Conservation (phyloP, 2,888 invertebrate species). For the Chloromyia formosa region DNA sequence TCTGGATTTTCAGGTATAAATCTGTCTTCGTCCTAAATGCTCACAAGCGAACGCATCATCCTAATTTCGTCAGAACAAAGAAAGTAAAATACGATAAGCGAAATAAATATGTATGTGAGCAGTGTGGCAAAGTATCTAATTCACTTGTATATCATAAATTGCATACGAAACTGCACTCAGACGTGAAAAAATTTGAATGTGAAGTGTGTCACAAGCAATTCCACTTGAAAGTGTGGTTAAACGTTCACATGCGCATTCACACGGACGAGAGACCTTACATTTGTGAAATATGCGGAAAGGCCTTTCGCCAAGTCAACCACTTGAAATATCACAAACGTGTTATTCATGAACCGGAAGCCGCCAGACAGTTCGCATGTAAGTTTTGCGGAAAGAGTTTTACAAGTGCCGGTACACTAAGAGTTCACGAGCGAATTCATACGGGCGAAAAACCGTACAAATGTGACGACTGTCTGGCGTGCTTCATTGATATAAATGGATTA, state of each 20-base stretch:
- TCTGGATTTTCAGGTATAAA: no score
- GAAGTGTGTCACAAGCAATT: not conserved
- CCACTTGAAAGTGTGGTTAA: constrained; percentile 1
- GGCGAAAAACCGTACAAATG: constrained; percentile 50
- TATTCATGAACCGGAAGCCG: not conserved
- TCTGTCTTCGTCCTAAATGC: no score
- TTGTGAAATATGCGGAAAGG: constrained; percentile 17
- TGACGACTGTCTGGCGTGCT: constrained; percentile 15
- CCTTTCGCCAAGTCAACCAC: constrained; percentile 6
- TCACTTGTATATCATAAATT: no score
- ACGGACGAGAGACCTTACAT: constrained; percentile 11
- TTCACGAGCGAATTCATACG: constrained; percentile 48
- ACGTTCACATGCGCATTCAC: not conserved
- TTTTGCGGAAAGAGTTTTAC: constrained; percentile 48
- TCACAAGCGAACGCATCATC: no score
- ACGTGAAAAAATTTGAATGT: constrained; percentile 4
- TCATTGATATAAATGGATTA: not conserved
- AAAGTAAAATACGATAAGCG: no score
- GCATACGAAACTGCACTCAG: constrained; percentile 1
- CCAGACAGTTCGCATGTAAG: constrained; percentile 26
- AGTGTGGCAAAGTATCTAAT: no score
- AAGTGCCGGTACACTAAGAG: constrained; percentile 37
- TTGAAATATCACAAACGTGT: not conserved
- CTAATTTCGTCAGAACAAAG: not conserved
- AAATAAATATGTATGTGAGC: no score